Evolutionary conservation across 2,888 invertebrate species (phyloP).

Genomic region (Andrena praecox): DNA sequence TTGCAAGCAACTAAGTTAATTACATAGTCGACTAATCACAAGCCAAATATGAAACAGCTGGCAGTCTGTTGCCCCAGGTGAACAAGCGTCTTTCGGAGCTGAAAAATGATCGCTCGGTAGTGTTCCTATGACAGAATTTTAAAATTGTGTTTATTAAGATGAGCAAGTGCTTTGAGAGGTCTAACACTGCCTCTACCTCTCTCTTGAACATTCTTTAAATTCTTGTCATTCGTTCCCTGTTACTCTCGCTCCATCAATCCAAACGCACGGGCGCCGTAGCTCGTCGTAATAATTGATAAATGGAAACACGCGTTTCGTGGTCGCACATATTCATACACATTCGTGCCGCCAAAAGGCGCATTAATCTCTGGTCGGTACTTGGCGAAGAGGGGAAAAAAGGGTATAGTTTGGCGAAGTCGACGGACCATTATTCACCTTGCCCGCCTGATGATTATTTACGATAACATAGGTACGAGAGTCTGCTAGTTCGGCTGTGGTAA

Average conservation of each 20-base stretch:
- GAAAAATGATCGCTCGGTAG: no score
- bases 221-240: not conserved
- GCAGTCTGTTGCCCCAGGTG: no score
- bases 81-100: no score
- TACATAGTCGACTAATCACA: no score
- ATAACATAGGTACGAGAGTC: constrained; percentile 51
- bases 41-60: no score
- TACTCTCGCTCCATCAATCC: not conserved
- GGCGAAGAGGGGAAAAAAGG: constrained; percentile 28
- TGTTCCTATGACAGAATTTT: no score
- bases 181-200: not conserved
- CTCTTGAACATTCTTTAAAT: not conserved
- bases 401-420: constrained; percentile 63
- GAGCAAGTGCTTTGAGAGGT: no score
- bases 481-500: constrained; percentile 20
- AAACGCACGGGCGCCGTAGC: constrained; percentile 14
- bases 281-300: constrained; percentile 63
- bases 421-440: constrained; percentile 71
- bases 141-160: no score
- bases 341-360: constrained; percentile 40
- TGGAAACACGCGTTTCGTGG: constrained; percentile 43
- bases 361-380: constrained; percentile 67
- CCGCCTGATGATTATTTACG: constrained; percentile 67
- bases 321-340: constrained; percentile 29
- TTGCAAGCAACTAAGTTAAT: no score